phyloP scores from a whole-genome alignment of 92 coral and sea anemone species.

The Phymanthus crucifer region DNA sequence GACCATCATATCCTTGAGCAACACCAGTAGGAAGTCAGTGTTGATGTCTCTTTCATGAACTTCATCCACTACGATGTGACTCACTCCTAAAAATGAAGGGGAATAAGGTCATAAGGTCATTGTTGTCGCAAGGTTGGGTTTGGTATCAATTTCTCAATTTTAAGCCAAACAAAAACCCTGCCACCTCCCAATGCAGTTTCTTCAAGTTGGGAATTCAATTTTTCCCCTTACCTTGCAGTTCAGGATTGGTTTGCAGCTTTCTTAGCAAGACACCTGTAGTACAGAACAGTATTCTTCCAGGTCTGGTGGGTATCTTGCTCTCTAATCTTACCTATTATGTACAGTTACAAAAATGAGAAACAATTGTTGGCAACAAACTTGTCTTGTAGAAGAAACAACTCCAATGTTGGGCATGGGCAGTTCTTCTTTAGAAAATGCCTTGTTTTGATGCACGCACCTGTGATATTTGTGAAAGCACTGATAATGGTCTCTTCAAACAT shows the following conservation, averaged over 20 bases:
- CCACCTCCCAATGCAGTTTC: neutral
- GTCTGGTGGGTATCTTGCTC: constrained; percentile 61
- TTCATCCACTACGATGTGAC: constrained; percentile 95
- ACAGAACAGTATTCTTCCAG: constrained; percentile 77
- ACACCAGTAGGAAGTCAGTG: constrained; percentile 89
- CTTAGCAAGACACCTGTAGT: constrained; percentile 90
- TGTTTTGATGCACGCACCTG: no score
- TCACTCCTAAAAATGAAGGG: constrained; percentile 62
- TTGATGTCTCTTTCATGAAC: constrained; percentile 95
- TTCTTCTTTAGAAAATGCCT: no score
- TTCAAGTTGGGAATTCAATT: neutral
- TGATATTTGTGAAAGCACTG: no score
- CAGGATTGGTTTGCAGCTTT: constrained; percentile 67
- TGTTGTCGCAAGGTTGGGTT: neutral
- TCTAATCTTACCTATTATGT: constrained; percentile 75
- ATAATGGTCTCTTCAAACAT: no score
- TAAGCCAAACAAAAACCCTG: neutral
- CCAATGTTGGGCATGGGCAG: no score
- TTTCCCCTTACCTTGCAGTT: constrained; percentile 53
- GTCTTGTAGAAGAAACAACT: no score
- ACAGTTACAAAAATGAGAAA: neutral
- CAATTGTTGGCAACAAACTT: no score
- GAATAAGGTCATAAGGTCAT: neutral
- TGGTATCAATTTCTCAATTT: neutral
- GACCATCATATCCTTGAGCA: constrained; percentile 66